Conservation (phyloP, 2,888 invertebrate genomes). For the Argyresthia goedartella region DNA sequence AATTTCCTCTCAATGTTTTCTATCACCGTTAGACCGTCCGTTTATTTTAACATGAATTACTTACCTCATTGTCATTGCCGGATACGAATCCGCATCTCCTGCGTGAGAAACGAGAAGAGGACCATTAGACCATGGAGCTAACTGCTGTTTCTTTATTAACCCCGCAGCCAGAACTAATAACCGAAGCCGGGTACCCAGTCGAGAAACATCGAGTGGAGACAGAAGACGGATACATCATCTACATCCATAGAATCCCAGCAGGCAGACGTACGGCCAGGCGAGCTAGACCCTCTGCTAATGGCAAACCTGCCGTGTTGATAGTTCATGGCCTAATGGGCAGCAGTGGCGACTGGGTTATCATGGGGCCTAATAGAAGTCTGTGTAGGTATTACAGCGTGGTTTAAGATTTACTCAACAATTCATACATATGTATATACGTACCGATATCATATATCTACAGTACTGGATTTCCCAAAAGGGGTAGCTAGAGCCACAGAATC, state of each 20-base stretch:
- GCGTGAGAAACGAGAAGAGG: no score
- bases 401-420: neutral
- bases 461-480: no score
- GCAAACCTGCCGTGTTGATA: slow-evolving; percentile 55
- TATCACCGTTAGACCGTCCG: no score
- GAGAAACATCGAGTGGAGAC: slow-evolving; percentile 65
- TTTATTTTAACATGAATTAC: no score
- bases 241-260: slow-evolving; percentile 72
- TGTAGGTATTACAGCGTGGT: slow-evolving; percentile 48
- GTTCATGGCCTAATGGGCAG: slow-evolving; percentile 75
- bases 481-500: no score
- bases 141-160: no score
- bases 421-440: no score
- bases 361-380: slow-evolving; percentile 75
- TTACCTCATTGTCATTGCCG: no score
- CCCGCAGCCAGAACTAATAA: slow-evolving; percentile 57
- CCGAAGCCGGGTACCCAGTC: slow-evolving; percentile 55
- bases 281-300: slow-evolving; percentile 28
- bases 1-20: no score
- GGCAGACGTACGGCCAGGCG: slow-evolving; percentile 40
- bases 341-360: slow-evolving; percentile 78
- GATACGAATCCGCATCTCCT: no score
- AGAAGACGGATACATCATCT: slow-evolving; percentile 72
- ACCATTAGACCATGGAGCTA: no score
- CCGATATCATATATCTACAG: no score